Conservation (phyloP, 2,797 vertebrate genomes). For the Tragelaphus eurycerus region DNA sequence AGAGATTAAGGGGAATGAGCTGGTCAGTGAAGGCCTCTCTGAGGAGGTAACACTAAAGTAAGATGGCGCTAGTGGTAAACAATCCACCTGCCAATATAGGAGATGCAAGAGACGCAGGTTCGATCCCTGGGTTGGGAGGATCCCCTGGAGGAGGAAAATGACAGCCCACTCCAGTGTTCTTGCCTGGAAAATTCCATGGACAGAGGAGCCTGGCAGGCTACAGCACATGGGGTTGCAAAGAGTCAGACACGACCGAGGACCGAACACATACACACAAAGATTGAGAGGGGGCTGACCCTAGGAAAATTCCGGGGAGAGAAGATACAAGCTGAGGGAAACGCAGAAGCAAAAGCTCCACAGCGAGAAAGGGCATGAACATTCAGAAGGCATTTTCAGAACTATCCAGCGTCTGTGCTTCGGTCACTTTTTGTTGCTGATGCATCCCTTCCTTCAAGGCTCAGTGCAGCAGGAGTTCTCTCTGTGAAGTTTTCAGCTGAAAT, state of each 20-base stretch:
- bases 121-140: neutral
- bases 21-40: neutral
- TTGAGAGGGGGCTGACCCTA: neutral
- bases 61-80: neutral
- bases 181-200: neutral
- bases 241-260: neutral
- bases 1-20: neutral
- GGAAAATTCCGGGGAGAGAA: neutral
- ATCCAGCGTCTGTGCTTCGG: rapidly evolving
- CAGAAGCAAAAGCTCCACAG: neutral
- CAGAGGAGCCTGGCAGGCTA: neutral
- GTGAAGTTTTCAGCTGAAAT: neutral
- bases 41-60: neutral
- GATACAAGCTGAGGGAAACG: neutral
- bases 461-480: neutral
- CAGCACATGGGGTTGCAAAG: neutral
- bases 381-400: neutral
- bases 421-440: neutral
- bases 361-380: neutral
- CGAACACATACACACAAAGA: neutral
- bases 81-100: neutral
- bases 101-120: neutral
- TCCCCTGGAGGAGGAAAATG: neutral
- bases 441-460: neutral
- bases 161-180: neutral